Percentiles rank a stretch among this genome's conserved stretches.
These are phyloP conservation scores for Plutella xylostella DNA, from an alignment of 2,888 invertebrate species.

Conservation along the genomic window DNA sequence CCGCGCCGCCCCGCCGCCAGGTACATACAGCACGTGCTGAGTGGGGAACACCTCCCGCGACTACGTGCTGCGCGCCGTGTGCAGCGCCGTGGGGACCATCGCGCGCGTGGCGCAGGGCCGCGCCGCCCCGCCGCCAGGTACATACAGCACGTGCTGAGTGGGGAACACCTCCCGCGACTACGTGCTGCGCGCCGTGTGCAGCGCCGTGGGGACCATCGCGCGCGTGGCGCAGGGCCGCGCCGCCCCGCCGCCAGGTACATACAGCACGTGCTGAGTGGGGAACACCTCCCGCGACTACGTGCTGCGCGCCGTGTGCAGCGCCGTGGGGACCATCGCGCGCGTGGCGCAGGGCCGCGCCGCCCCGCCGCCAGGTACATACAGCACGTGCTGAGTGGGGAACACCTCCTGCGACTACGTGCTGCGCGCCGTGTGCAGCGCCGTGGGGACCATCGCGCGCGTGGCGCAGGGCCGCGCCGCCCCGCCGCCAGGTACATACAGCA, in stretches of 20 bases:
- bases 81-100: slow-evolving; percentile 95
- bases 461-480: slow-evolving; percentile 89
- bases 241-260: too few species aligned
- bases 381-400: too few species aligned
- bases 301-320: slow-evolving; percentile 94
- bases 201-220: slow-evolving; percentile 95
- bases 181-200: slow-evolving; percentile 94
- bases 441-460: slow-evolving; percentile 93
- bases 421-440: slow-evolving; percentile 95
- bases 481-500: too few species aligned
- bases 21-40: too few species aligned
- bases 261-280: too few species aligned
- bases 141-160: too few species aligned
- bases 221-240: slow-evolving; percentile 90
- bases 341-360: slow-evolving; percentile 90
- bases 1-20: too few species aligned
- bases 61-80: slow-evolving; percentile 94
- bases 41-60: too few species aligned
- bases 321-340: slow-evolving; percentile 94
- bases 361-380: too few species aligned
- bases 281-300: slow-evolving; percentile 97
- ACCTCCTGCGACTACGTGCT: slow-evolving; percentile 96
- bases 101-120: slow-evolving; percentile 94
- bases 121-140: too few species aligned
- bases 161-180: slow-evolving; percentile 97